Base-by-base conservation (phyloP, 2,888 invertebrate species). In the Teleogryllus oceanicus region DNA sequence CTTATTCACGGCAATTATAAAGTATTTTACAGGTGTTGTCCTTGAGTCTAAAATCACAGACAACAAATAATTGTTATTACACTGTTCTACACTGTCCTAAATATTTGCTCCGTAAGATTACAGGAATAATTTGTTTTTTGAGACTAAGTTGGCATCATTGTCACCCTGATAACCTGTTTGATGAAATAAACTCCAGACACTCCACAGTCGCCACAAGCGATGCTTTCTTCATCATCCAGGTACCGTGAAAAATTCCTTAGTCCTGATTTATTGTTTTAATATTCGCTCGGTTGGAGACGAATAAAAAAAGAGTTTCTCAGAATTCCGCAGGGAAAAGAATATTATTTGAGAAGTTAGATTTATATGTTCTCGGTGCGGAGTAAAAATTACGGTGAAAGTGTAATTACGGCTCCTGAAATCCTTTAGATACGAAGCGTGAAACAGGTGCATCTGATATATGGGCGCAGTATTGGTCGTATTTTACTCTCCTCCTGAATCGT, bases 201-300 rank as follows among this genome's bases (percentile, higher is more conserved):
- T 37, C 37, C 2, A 8, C 37, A 37, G 37, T 37, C 37, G 37
- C 37, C 37, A 37, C 37, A 37, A 37, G 37, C 8, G 37, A 37
- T 5, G 37, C 37, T 37, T 37, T 37, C 37, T 37, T 37, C 37
- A 37, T 37, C 37, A 37, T 37, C 37, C 37, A 37, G 37, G 37
- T 37, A 37, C 37, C 37, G 8, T 37, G 37, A 37, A 37, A 37
- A 37, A 37, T 37, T 37, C 37, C 62, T 62, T 62, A 18, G 62
- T 62, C n/a, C n/a, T 62, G 62, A 62, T 62, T 62, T 62, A 62
- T n/a, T 62, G 62, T 62, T 62, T 62, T 18, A 62, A 62, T 62
- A 62, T 13, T n/a, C n/a, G 16, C 62, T 62, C 8, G 62, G 62
- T 18, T 13, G 16, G 16, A 62, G 16, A 62, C 62, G 16, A 62